Conservation (phyloP, 2,113 vertebrate genomes). For the Eleginops maclovinus region DNA sequence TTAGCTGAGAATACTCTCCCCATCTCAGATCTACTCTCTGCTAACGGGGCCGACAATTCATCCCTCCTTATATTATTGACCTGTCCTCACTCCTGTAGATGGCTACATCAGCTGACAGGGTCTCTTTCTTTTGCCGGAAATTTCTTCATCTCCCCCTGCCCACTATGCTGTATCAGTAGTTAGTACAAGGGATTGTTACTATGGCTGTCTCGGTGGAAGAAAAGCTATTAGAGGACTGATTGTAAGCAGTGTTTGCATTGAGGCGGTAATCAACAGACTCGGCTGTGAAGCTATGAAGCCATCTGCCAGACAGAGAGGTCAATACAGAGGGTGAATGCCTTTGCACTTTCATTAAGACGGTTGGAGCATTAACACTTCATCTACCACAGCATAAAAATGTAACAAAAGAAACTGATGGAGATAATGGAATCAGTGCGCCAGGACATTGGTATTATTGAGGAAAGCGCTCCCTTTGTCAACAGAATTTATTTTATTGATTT, state of each 20-base stretch:
- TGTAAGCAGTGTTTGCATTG: constrained; percentile 76
- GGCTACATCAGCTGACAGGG: constrained; percentile 52
- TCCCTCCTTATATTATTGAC: constrained; percentile 68
- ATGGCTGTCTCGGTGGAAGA: constrained; percentile 53
- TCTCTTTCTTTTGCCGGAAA: constrained; percentile 55
- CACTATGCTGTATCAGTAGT: constrained; percentile 68
- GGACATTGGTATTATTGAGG: constrained; percentile 17
- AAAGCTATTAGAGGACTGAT: constrained; percentile 68
- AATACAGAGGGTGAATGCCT: constrained; percentile 47
- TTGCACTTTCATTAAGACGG: constrained; percentile 44
- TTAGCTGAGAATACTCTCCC: constrained; percentile 41
- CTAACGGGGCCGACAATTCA: constrained; percentile 57
- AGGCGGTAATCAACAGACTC: constrained; percentile 47
- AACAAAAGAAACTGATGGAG: constrained; percentile 26
- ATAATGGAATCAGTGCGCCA: constrained; percentile 21
- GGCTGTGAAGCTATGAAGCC: constrained; percentile 45
- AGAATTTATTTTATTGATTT: constrained; percentile 47
- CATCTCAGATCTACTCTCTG: constrained; percentile 47
- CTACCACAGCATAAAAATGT: constrained; percentile 5
- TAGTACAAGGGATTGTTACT: constrained; percentile 69
- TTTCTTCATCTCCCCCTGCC: constrained; percentile 63
- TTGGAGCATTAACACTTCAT: constrained; percentile 32
- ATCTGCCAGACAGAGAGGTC: constrained; percentile 61
- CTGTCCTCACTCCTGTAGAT: constrained; percentile 48
- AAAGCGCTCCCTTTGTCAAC: constrained; percentile 28